Conservation (phyloP, 2,113 vertebrate genomes). For the Corydoras sp. region DNA sequence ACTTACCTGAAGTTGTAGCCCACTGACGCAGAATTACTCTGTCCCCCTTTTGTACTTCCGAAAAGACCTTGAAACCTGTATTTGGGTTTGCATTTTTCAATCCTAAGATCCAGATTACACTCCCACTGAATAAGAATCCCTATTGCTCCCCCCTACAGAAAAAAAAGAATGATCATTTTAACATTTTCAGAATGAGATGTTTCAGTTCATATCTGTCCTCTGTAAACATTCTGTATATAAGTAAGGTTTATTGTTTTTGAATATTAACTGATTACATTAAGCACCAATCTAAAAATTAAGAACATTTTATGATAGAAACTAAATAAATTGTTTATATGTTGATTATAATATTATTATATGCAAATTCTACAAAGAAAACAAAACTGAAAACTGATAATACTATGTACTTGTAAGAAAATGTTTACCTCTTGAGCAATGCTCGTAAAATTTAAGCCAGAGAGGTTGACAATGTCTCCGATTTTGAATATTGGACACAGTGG, state of each 20-base stretch:
- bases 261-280: no score
- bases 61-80: slow-evolving; percentile 86
- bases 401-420: no score
- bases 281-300: no score
- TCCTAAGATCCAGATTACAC: slow-evolving; percentile 79
- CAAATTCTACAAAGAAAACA: no score
- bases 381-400: no score
- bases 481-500: slow-evolving; percentile 85
- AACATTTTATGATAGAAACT: no score
- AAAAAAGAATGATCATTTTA: slow-evolving; percentile 8
- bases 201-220: background rate
- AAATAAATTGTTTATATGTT: no score
- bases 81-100: slow-evolving; percentile 73
- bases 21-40: slow-evolving; percentile 56
- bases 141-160: slow-evolving; percentile 79
- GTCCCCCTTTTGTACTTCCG: slow-evolving; percentile 63
- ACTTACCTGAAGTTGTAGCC: slow-evolving; percentile 93
- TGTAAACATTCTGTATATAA: background rate
- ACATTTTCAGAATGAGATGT: background rate
- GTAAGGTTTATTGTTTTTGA: no score
- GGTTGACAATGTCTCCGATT: slow-evolving; percentile 76
- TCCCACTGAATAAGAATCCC: slow-evolving; percentile 88
- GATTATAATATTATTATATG: no score
- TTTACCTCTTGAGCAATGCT: slow-evolving; percentile 73
- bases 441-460: slow-evolving; percentile 77